Evolutionary conservation across 2,113 vertebrate species (phyloP), one percentile per base, ranked within the genome.

Genomic region (Perca schrenkii): DNA sequence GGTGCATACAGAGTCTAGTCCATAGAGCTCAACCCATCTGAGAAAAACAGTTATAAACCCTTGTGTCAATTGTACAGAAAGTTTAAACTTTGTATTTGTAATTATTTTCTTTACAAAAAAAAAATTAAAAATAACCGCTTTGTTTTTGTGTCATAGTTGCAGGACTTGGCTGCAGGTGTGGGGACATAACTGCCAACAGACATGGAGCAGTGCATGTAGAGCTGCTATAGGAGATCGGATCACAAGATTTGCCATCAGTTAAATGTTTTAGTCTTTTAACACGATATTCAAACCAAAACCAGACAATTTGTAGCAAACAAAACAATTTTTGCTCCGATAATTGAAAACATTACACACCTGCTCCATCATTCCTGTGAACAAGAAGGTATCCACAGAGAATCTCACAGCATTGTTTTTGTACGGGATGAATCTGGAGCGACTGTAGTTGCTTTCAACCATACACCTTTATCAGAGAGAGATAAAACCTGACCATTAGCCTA

Each of bases 131-230:
- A 49, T 34, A 15, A 95, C 95, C 89, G 87, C 76, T 21, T 43
- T 40, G 71, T 40, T 22, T 78, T 21, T 1, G 76, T 63, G 84
- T 94, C 80, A 19, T 93, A 95, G 78, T 83, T 94, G 88, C 95
- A 96, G 77, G 92, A 92, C 83, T 96, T 96, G 0, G 91, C 82
- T 13, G 63, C 93, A 0, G 84, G 34, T 2, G 93, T 89, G 25
- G 92, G 88, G 15, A 47, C 31, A 7, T 57, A 40, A 13, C 67
- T 56, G 34, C 77, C 10, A 17, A 88, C 73, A 2, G 86, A 93
- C 88, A 94, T 91, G 73, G 80, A 81, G 84, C 95, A 95, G 88
- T 95, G 94, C 88, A 95, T 94, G 92, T 91, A 93, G 31, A 95
- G 84, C 58, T 88, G 82, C 91, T 92, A 53, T n/a, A 72, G 16